Percentiles rank a stretch among this genome's conserved stretches.
phyloP scores from a whole-genome alignment of 2,797 vertebrate genomes.

The Salarias fasciatus region DNA sequence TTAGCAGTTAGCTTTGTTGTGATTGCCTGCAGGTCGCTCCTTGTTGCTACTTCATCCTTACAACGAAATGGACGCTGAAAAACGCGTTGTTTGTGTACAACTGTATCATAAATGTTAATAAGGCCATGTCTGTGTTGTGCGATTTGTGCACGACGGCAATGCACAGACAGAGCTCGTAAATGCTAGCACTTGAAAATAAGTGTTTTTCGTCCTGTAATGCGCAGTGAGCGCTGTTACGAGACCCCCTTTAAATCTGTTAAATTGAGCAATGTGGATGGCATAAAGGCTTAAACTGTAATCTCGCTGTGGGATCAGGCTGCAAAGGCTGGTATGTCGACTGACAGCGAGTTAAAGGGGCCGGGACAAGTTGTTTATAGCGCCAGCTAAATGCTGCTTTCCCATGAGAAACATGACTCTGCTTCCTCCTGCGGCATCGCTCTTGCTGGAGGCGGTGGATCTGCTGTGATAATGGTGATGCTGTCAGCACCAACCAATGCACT shows the following conservation, averaged over 20 bases:
- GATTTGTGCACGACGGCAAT: background rate
- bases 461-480: background rate
- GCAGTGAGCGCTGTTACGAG: background rate
- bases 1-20: conserved; percentile 64
- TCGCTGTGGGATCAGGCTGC: background rate
- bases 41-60: too few species aligned
- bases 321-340: too few species aligned
- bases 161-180: conserved; percentile 10
- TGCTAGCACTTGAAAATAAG: conserved; percentile 11
- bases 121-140: too few species aligned
- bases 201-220: background rate
- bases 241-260: background rate
- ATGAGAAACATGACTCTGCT: background rate
- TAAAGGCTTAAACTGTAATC: background rate
- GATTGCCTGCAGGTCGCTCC: conserved; percentile 46
- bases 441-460: background rate
- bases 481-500: background rate
- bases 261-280: background rate
- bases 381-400: background rate
- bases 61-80: too few species aligned
- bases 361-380: background rate
- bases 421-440: fast-evolving
- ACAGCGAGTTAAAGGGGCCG: background rate
- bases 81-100: too few species aligned
- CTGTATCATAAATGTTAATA: too few species aligned